These are phyloP conservation scores for Tetrapedia diversipes DNA, from an alignment of 2,888 invertebrate species.

Conservation along the genomic window DNA sequence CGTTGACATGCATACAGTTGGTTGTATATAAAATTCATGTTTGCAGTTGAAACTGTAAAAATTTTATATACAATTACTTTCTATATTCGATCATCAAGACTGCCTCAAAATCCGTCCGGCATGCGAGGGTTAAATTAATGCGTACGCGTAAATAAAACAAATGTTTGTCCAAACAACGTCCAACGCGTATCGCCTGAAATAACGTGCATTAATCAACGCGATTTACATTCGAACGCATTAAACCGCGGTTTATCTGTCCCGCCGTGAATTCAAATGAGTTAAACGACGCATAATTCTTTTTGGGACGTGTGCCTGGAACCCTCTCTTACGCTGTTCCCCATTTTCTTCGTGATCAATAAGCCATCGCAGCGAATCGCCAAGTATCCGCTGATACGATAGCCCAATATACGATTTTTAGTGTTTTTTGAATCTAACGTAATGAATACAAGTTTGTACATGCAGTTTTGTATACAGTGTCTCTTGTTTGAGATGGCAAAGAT, in stretches of 20 bases:
- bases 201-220: background rate
- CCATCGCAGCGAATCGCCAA: background rate
- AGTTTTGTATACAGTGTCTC: too few relatives aligned
- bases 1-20: too few relatives aligned
- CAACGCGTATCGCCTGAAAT: background rate
- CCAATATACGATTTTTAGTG: too few relatives aligned
- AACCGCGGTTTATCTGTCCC: background rate
- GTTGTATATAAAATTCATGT: too few relatives aligned
- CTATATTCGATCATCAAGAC: too few relatives aligned
- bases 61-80: too few relatives aligned
- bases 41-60: too few relatives aligned
- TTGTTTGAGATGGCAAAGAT: too few relatives aligned
- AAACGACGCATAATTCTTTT: background rate
- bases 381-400: too few relatives aligned
- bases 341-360: background rate
- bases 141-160: background rate
- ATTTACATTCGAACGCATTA: slow-evolving; percentile 1
- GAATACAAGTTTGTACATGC: too few relatives aligned
- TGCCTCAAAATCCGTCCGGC: too few relatives aligned
- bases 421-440: too few relatives aligned
- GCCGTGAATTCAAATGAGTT: background rate
- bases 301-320: background rate
- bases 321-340: background rate
- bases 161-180: background rate
- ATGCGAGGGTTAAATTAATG: background rate